Percentiles rank a stretch among this genome's conserved stretches.
Evolutionary conservation across 2,888 invertebrate genomes (phyloP).

Genomic region (Oligia strigilis): DNA sequence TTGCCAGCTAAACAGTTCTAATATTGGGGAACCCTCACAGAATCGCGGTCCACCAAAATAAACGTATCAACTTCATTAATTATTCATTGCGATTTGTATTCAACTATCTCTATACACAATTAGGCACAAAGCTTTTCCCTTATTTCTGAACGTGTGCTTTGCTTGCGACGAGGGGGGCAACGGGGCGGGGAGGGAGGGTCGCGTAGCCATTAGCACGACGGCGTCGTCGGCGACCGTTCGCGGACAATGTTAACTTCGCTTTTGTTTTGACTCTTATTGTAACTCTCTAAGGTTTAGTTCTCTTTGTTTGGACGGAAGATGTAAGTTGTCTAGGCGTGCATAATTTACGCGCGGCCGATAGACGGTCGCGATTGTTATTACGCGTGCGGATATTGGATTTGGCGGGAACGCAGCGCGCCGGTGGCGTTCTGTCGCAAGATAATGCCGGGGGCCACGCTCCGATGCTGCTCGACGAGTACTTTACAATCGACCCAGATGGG

Average conservation of each 20-base stretch:
- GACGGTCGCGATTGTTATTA: conserved; percentile 90
- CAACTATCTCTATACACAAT: conserved; percentile 80
- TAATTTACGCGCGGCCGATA: conserved; percentile 90
- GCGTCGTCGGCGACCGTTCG: conserved; percentile 82
- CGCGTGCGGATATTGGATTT: conserved; percentile 89
- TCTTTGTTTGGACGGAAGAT: conserved; percentile 34
- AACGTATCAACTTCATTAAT: conserved; percentile 71
- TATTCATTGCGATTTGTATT: conserved; percentile 74
- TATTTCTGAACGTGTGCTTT: conserved; percentile 84
- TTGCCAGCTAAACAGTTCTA: conserved; percentile 53
- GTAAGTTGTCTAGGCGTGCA: conserved; percentile 79
- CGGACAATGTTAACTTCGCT: conserved; percentile 67
- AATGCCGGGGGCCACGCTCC: conserved; percentile 70
- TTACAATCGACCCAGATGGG: conserved; percentile 67
- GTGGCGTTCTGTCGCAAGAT: conserved; percentile 81
- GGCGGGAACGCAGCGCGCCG: conserved; percentile 78
- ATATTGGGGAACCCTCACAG: conserved; percentile 56
- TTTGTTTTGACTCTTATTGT: conserved; percentile 58
- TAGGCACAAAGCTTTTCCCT: conserved; percentile 82
- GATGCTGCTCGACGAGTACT: conserved; percentile 57
- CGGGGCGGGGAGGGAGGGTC: conserved; percentile 76
- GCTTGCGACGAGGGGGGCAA: conserved; percentile 70
- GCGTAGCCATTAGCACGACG: conserved; percentile 86
- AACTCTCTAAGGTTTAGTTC: conserved; percentile 67
- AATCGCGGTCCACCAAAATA: conserved; percentile 64